phyloP scores from a whole-genome alignment of 1,140 invertebrate genomes.

The Cotesia chilonis region DNA sequence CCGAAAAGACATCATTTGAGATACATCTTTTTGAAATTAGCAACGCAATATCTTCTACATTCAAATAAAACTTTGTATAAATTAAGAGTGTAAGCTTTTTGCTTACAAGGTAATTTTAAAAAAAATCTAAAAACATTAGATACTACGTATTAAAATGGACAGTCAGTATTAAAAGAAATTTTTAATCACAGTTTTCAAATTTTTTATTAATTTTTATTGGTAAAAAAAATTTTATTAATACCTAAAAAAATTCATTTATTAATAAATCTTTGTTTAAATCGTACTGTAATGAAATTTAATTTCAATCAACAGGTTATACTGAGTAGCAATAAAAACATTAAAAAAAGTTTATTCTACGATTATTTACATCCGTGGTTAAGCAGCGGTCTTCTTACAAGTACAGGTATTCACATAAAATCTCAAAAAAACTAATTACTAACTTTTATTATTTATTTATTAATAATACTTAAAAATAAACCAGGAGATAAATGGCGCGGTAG shows the following conservation, averaged over 20 bases:
- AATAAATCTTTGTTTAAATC: constrained; percentile 25
- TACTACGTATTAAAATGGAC: not conserved
- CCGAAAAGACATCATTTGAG: no score
- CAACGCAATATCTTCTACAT: no score
- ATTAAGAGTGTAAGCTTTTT: no score
- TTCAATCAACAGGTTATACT: constrained; percentile 63
- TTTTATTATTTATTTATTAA: not conserved
- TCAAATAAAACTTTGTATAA: no score
- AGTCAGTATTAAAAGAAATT: not conserved
- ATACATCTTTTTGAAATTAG: no score
- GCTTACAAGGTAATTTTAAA: no score
- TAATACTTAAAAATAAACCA: constrained; percentile 40
- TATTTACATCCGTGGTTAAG: constrained; percentile 70
- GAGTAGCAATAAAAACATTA: constrained; percentile 67
- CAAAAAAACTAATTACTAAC: not conserved
- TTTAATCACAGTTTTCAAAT: no score
- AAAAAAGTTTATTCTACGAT: constrained; percentile 70
- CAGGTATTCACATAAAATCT: constrained; percentile 56
- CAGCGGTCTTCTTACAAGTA: constrained; percentile 68
- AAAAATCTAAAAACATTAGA: no score
- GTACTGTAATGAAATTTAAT: not conserved
- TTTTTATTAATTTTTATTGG: no score
- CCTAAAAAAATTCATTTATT: not conserved
- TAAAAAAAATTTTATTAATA: not conserved
- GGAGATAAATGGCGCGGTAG: constrained; percentile 80